Conservation (phyloP, 1,140 invertebrate genomes). For the Myzus persicae region DNA sequence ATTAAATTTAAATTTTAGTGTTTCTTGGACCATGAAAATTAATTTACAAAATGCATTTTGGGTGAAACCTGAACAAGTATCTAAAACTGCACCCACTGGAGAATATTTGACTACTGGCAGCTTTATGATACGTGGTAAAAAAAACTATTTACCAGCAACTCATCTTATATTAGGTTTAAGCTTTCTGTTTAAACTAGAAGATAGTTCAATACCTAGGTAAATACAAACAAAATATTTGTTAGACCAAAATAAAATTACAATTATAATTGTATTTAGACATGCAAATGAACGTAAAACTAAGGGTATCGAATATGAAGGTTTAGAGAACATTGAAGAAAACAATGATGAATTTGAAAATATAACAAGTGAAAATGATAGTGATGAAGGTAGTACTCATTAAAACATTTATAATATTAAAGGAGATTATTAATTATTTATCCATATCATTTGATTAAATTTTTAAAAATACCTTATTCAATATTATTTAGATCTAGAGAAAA, state of each 20-base stretch:
- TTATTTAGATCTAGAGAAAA: conserved; percentile 19
- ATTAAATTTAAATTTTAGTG: conserved; percentile 68
- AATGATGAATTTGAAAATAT: conserved; percentile 61
- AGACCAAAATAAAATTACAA: background rate
- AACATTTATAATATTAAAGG: background rate
- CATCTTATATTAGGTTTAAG: conserved; percentile 94
- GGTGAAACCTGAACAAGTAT: conserved; percentile 96
- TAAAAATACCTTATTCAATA: background rate
- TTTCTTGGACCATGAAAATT: conserved; percentile 97
- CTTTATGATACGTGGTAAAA: conserved; percentile 98
- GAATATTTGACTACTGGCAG: conserved; percentile 95
- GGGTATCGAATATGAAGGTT: conserved; percentile 25
- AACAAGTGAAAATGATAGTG: conserved; percentile 64
- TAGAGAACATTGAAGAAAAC: conserved; percentile 62
- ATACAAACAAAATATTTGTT: background rate
- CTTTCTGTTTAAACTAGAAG: conserved; percentile 89
- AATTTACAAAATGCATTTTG: conserved; percentile 91
- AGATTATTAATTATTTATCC: background rate
- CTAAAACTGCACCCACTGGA: conserved; percentile 96
- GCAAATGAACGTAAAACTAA: conserved; percentile 47
- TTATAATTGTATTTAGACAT: conserved; percentile 35
- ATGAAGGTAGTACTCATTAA: background rate
- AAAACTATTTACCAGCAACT: conserved; percentile 93
- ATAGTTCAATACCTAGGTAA: conserved; percentile 68
- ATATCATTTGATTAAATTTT: background rate